Percentiles rank a stretch among this genome's conserved stretches.
phyloP scores from a whole-genome alignment of 2,797 vertebrate genomes.

The Eutrigla gurnardus region DNA sequence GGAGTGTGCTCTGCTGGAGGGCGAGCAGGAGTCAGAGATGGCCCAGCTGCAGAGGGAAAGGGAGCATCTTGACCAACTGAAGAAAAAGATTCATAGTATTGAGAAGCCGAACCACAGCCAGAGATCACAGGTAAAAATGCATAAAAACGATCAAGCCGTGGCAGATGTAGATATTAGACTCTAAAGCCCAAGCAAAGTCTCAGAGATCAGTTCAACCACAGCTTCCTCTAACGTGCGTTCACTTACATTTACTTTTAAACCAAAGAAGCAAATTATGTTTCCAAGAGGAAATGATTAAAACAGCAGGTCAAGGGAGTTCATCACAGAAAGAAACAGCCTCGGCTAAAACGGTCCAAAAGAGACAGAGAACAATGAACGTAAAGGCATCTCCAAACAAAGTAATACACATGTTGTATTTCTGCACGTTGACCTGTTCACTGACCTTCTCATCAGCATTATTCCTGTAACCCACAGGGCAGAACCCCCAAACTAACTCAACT shows the following conservation, averaged over 20 bases:
- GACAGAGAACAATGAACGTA: not conserved
- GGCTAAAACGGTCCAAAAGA: not conserved
- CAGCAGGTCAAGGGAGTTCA: not conserved
- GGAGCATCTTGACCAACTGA: conserved; percentile 91
- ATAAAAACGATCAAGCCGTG: not conserved
- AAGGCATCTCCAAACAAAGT: not conserved
- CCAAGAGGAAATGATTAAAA: conserved; percentile 23
- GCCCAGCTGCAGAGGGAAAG: conserved; percentile 92
- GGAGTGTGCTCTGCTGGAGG: conserved; percentile 94
- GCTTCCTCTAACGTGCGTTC: conserved; percentile 6
- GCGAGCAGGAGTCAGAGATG: conserved; percentile 93
- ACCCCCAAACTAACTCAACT: not conserved
- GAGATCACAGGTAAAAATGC: conserved; percentile 87
- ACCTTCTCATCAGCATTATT: not conserved
- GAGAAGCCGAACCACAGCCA: conserved; percentile 86
- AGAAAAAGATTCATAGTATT: conserved; percentile 88
- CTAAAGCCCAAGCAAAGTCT: conserved; percentile 10
- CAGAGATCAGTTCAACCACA: conserved; percentile 20
- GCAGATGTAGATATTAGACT: not conserved
- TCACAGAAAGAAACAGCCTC: conserved; percentile 1
- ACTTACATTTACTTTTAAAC: conserved; percentile 35
- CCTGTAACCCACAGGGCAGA: not conserved
- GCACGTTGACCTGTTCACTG: not conserved
- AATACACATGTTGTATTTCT: not conserved
- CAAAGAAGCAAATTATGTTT: conserved; percentile 35